Evolutionary conservation across 2,797 vertebrate species (phyloP), one percentile per base, ranked within the genome.

Genomic region (Micropoecilia bifurca): DNA sequence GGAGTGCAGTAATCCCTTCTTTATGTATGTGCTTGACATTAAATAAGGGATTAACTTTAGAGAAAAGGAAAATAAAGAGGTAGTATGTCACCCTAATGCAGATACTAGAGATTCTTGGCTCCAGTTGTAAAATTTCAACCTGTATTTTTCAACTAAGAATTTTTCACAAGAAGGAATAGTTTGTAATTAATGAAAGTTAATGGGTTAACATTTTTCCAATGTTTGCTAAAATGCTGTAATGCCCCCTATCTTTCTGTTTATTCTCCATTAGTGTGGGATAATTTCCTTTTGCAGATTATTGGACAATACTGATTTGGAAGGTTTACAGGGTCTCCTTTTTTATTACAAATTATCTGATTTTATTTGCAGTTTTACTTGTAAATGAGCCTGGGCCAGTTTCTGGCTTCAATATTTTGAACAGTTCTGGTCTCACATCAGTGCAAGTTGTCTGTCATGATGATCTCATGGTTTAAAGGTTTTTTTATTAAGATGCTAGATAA

Each of bases 1-100:
- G 33, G 5, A 81, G 48, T 77, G 25, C 75, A 77, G 25, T 71
- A 79, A 84, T 79, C 41, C 55, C 71, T 83, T 68, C 73, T 80
- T 47, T 28, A n/a, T 73, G 1, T 30, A 7, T 83, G 57, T 72
- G 47, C 77, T 75, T 81, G 20, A 66, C 73, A 71, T 75, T 76
- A 73, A 36, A 63, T 71, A 46, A 74, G 78, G 59, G 79, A 84
- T 81, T 78, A 73, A 4, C 0, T 55, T 61, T 81, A 12, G 73
- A 81, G 48, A 57, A n/a, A 68, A 25, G 33, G 9, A 0, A 53
- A 81, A 76, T 66, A 66, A 53, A 30, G 73, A 53, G 25, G 71
- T 12, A 57, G 14, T 48, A 79, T 39, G 28, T 13, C 68, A 79
- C 57, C 53, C 36, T 75, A 22, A 55, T 39, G 57, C n/a, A 66